Evolutionary conservation across 2,888 invertebrate species (phyloP), one percentile per base, ranked within the genome.

Genomic region (Yponomeuta evonymella): DNA sequence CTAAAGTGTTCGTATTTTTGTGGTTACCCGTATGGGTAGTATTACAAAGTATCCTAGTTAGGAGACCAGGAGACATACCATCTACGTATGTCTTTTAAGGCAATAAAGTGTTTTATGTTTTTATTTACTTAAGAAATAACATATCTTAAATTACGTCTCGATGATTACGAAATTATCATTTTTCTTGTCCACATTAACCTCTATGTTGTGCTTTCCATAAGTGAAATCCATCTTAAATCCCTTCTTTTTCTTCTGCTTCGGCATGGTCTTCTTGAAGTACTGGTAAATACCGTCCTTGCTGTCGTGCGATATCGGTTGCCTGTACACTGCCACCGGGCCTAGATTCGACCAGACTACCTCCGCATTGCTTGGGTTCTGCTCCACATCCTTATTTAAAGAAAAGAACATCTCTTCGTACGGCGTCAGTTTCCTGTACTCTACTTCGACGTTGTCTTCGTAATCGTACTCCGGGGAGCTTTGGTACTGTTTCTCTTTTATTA

Each of bases 301-400:
- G 73, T 81, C 80, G 63, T 74, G 81, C 0, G 90, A 90, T 64
- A 91, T 77, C 2, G 86, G 86, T 73, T 90, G 91, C 43, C 79
- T 78, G 70, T 91, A 90, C 1, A 89, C 73, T 0, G 86, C 86
- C 4, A 85, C 82, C 0, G 80, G 79, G 0, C 91, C 90, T 2
- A 86, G 73, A 68, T 81, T 79, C 0, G 89, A 87, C 68, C 85
- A 73, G 0, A 80, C 72, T 8, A 89, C 73, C 15, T 78, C 75
- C 2, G 89, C 85, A 0, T 77, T 77, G 48, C 79, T 83, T 0
- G 88, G 89, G 15, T 80, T 74, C 29, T 77, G 78, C 4, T 73
- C 74, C 2, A 88, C 81, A 69, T 90, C 89, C 69, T 74, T 75
- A 72, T 77, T 78, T 2, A 90, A 73, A 62, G 81, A 78, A 30